Percentiles rank a stretch among this genome's conserved stretches.
Conservation (phyloP, 2,797 vertebrate genomes). For the Scleropages formosus region DNA sequence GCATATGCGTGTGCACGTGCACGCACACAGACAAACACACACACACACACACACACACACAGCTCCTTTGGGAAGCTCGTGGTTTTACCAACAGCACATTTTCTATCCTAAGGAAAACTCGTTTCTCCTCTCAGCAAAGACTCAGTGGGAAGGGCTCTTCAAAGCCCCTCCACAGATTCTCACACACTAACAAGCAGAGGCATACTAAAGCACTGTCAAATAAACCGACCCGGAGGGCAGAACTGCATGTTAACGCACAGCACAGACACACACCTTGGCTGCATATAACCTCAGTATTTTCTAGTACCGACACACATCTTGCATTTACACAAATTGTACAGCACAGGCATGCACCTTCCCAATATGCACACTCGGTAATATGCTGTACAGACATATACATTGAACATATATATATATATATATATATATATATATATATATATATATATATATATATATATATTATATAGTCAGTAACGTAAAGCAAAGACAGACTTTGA, state of each 20-base stretch:
- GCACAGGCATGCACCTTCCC: too few species aligned
- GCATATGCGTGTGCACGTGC: too few species aligned
- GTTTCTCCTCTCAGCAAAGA: slow-evolving; percentile 9
- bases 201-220: not conserved
- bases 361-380: too few species aligned
- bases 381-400: too few species aligned
- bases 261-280: slow-evolving; percentile 21
- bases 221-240: not conserved
- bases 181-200: not conserved
- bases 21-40: slow-evolving; percentile 11
- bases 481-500: too few species aligned
- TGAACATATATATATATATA: too few species aligned
- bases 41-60: not conserved
- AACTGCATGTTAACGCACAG: not conserved
- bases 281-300: too few species aligned
- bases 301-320: too few species aligned
- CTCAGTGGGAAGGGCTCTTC: slow-evolving; percentile 19
- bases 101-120: slow-evolving; percentile 16
- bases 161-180: not conserved
- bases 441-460: too few species aligned
- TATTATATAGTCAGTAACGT: too few species aligned
- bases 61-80: slow-evolving; percentile 10
- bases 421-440: too few species aligned
- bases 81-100: not conserved
- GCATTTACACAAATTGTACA: too few species aligned